A percentile compares a stretch with the other conserved stretches of the same genome.
These are phyloP conservation scores for Balanococcus diminutus DNA, from an alignment of 2,888 invertebrate genomes.

Conservation along the genomic window DNA sequence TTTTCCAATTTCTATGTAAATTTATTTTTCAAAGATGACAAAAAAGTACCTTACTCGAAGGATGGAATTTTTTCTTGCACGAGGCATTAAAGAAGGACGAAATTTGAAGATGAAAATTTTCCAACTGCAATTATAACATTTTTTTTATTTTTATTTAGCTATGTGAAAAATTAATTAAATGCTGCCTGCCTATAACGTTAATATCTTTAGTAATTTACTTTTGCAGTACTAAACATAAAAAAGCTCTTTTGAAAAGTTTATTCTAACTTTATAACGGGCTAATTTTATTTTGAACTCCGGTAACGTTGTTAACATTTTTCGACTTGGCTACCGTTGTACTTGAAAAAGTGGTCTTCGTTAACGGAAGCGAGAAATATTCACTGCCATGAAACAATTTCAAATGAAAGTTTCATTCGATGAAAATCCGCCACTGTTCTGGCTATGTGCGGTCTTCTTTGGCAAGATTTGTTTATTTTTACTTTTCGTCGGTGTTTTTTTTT, in stretches of 20 bases:
- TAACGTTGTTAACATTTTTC: slow-evolving; percentile 38
- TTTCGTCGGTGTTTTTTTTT: background rate
- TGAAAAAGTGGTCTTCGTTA: slow-evolving; percentile 38
- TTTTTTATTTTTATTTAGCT: background rate
- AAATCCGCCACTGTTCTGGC: slow-evolving; percentile 3
- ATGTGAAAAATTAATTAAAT: slow-evolving; percentile 38
- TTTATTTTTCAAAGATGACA: too few species aligned
- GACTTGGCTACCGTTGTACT: slow-evolving; percentile 29
- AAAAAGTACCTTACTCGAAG: too few species aligned
- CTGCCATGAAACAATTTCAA: background rate
- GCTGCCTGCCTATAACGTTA: slow-evolving; percentile 37
- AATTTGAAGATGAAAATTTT: slow-evolving; percentile 18
- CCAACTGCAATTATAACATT: background rate
- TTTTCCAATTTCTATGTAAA: too few species aligned
- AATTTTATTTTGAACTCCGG: slow-evolving; percentile 36
- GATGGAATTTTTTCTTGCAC: background rate
- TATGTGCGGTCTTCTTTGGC: background rate
- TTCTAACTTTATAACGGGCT: slow-evolving; percentile 32
- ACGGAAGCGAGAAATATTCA: slow-evolving; percentile 12
- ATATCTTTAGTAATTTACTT: slow-evolving; percentile 42
- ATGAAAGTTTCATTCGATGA: slow-evolving; percentile 23
- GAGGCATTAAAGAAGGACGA: background rate
- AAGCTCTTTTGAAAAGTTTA: slow-evolving; percentile 41
- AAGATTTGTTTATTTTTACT: slow-evolving; percentile 31
- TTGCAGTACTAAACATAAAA: slow-evolving; percentile 26